Evolutionary conservation across 2,797 vertebrate genomes (phyloP), one percentile per base, ranked within the genome.

Genomic region (Notolabrus celidotus): DNA sequence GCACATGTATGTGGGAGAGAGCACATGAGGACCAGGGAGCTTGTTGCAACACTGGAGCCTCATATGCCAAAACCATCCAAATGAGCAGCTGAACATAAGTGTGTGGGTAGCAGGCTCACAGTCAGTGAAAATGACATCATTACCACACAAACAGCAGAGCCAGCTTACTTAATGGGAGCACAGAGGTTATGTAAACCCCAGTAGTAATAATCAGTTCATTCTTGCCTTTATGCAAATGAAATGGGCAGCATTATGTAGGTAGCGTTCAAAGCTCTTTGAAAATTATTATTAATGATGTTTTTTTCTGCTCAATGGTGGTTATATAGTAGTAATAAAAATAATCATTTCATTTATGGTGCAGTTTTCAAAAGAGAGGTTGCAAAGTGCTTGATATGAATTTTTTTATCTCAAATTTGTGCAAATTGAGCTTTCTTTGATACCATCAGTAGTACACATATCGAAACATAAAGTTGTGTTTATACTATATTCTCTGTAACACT

Each of bases 41-140:
- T 52, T 65, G 29, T 39, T 56, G 38, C 29, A 65, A 46, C 29
- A 20, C 16, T 34, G 31, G 31, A 43, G 60, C 34, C 25, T 53
- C n/a, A 23, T 38, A 68, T 47, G 52, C 64, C 52, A 63, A 34
- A 52, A 59, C 49, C 17, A 38, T 46, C 50, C 31, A 81, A 82
- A 74, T 75, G 34, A 76, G 59, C 51, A 69, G 29, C 52, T 45
- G 57, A 71, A 67, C 70, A 79, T 61, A 56, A 76, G 75, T 67
- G 73, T 58, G 71, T 83, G 70, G 67, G 81, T 20, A 59, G 74
- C 45, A 46, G 10, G 29, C 54, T 31, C 57, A 50, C 61, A 73
- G 64, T 64, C 38, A 82, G 74, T 68, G 49, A 75, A 80, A 75
- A 64, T 88, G 67, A 61, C 74, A 64, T 77, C 34, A 72, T 56